Base-by-base conservation (phyloP, 2,797 vertebrate genomes). In the Danio aesculapii region DNA sequence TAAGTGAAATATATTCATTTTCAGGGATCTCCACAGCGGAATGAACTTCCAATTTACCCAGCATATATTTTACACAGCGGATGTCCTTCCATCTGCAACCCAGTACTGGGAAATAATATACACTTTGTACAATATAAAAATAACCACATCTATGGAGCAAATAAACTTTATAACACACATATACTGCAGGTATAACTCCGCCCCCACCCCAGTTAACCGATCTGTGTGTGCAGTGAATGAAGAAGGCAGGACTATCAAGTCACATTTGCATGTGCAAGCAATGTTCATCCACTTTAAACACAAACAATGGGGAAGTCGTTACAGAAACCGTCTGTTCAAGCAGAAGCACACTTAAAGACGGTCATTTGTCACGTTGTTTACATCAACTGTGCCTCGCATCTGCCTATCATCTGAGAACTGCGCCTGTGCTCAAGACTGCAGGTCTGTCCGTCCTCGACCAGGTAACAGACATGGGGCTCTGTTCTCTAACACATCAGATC, bases 271-370 rank as follows among this genome's bases (percentile, higher is more conserved):
- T 75, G 17, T 61, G 64, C 41, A 67, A 75, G 72, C 67, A 46
- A 41, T 19, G 46, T 13, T 64, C 16, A 53, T 57, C 53, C 41
- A 70, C 12, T 75, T 1, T 10, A 39, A 19, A 75, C 19, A 80
- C n/a, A 75, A 62, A 66, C 52, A 50, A 63, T 59, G 41, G 66
- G 79, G 75, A 86, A 81, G 82, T 81, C 64, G 19, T 14, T 4
- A 12, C 21, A 58, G 61, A 77, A 55, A 43, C 41, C 2, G 17
- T 21, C 0, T 21, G 39, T 8, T 16, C 39, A 14, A 47, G 78
- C 58, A 39, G n/a, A 47, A 55, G 8, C 6, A 3, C 8, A 11
- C n/a, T 41, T n/a, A 44, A 76, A 76, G 4, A 58, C 16, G 10
- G 11, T 14, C 14, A 21, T 41, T 62, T 69, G 16, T 70, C 73